Conservation (phyloP, 2,888 invertebrate genomes). For the Agonum fuliginosum region DNA sequence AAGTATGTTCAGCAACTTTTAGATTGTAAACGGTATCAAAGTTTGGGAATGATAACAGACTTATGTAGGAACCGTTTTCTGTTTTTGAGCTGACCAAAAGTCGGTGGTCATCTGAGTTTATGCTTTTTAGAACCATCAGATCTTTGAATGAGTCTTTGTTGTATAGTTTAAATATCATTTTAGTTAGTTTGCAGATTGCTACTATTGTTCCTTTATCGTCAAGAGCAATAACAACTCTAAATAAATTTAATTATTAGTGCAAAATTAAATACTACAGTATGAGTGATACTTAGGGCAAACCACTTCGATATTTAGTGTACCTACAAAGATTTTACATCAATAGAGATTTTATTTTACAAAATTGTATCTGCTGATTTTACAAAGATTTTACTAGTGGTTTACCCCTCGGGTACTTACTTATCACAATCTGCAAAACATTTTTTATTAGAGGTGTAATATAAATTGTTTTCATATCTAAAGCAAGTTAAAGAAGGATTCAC, state of each 20-base stretch:
- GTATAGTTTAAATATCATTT: conserved; percentile 61
- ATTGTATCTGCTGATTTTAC: no score
- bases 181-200: conserved; percentile 64
- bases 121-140: conserved; percentile 64
- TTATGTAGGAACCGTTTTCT: conserved; percentile 53
- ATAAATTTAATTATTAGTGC: conserved; percentile 41
- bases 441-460: conserved; percentile 32
- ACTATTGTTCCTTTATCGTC: conserved; percentile 63
- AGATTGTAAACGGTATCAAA: conserved; percentile 65
- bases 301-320: no score
- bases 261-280: no score
- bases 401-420: conserved; percentile 61
- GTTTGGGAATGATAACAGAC: conserved; percentile 63
- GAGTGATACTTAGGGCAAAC: no score
- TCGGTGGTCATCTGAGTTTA: conserved; percentile 17
- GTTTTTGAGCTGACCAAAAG: conserved; percentile 55
- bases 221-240: conserved; percentile 64
- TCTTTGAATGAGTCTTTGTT: conserved; percentile 63
- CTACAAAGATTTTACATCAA: no score
- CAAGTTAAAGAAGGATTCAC: conserved; percentile 14
- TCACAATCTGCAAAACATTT: conserved; percentile 51
- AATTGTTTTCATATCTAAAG: not conserved
- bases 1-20: conserved; percentile 64
- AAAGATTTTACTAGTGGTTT: no score
- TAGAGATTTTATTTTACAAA: no score